Evolutionary conservation across 1,140 invertebrate species (phyloP).

Genomic region (Stenopsyche tienmushanensis): DNA sequence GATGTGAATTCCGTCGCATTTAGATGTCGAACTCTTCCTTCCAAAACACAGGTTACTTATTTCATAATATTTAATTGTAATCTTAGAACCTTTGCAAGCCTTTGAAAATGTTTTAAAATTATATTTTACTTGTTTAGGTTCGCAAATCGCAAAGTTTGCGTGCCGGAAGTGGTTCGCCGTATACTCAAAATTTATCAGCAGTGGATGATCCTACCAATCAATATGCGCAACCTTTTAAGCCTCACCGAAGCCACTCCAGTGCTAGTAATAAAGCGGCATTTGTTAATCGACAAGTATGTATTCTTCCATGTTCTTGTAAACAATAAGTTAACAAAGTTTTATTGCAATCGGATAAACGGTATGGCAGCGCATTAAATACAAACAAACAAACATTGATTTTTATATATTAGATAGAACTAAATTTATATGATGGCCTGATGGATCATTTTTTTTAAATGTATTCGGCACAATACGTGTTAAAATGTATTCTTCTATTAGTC

Average conservation of each 20-base stretch:
- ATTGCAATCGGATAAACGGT: too few relatives aligned
- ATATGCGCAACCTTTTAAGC: constrained; percentile 67
- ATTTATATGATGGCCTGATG: too few relatives aligned
- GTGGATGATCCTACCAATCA: constrained; percentile 57
- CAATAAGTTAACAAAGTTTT: not conserved
- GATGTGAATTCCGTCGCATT: constrained; percentile 81
- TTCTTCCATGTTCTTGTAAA: not conserved
- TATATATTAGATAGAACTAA: too few relatives aligned
- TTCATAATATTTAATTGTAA: not conserved
- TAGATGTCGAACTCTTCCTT: constrained; percentile 55
- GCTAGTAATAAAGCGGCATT: constrained; percentile 48
- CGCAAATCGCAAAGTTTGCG: constrained; percentile 66
- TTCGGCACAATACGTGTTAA: not conserved
- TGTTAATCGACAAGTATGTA: constrained; percentile 31
- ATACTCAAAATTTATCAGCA: constrained; percentile 43
- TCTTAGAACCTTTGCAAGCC: not conserved
- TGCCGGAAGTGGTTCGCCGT: constrained; percentile 51
- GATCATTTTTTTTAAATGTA: not conserved
- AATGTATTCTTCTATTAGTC: not conserved
- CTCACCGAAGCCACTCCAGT: constrained; percentile 59
- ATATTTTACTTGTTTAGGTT: constrained; percentile 50
- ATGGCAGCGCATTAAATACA: too few relatives aligned
- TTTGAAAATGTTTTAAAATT: not conserved
- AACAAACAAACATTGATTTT: too few relatives aligned
- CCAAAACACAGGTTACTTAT: constrained; percentile 35